These are phyloP conservation scores for Erpornis zantholeuca DNA, from an alignment of 2,113 vertebrate genomes.

Conservation along the genomic window DNA sequence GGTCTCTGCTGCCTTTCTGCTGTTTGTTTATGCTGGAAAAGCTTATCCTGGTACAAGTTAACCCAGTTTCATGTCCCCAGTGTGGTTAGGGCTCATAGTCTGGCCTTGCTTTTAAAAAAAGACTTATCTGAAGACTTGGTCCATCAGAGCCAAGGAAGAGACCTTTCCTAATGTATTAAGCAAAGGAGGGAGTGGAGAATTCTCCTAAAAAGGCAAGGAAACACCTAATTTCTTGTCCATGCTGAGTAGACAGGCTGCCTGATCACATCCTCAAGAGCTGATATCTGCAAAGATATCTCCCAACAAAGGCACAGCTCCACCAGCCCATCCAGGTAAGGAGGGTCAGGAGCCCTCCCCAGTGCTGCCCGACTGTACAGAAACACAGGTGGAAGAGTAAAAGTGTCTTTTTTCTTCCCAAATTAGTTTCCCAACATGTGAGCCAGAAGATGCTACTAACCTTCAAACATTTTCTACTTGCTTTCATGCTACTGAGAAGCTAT, in stretches of 20 bases:
- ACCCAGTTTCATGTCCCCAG: neutral
- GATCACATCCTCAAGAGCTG: neutral
- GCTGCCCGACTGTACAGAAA: fast-evolving
- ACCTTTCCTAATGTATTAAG: neutral
- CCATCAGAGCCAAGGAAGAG: neutral
- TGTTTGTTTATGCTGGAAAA: neutral
- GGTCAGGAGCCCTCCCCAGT: neutral
- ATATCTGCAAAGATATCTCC: neutral
- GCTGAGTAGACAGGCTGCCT: neutral
- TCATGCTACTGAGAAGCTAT: neutral
- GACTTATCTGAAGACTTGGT: neutral
- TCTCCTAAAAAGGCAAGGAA: neutral
- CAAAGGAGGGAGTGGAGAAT: neutral
- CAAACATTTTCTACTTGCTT: neutral
- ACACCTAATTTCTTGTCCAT: neutral
- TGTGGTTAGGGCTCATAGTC: neutral
- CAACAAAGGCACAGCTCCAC: neutral
- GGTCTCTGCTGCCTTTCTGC: neutral
- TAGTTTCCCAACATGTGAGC: neutral
- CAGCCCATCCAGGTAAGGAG: neutral
- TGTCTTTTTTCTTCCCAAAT: fast-evolving
- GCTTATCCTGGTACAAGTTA: neutral
- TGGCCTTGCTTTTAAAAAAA: neutral
- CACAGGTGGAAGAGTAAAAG: neutral
- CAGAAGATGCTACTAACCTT: neutral